phyloP scores from a whole-genome alignment of 2,888 invertebrate species.

The Clusia tigrina region DNA sequence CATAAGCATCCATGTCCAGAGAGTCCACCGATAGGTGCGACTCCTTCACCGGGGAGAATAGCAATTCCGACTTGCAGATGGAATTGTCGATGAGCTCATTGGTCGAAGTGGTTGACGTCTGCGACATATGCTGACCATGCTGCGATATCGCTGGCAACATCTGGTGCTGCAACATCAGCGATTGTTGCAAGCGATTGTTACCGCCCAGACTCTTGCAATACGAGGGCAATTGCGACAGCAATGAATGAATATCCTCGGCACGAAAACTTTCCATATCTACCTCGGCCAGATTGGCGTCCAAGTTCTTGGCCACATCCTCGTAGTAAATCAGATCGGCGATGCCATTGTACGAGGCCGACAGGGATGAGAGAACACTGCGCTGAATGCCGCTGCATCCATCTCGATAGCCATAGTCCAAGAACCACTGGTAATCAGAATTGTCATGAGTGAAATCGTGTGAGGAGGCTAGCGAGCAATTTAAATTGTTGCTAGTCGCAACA shows the following conservation, averaged over 20 bases:
- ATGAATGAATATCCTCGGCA: constrained; percentile 88
- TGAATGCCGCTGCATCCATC: constrained; percentile 74
- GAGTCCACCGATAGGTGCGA: constrained; percentile 86
- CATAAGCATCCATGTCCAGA: constrained; percentile 81
- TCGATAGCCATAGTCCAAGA: constrained; percentile 87
- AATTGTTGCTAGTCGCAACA: constrained; percentile 47
- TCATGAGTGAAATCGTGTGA: constrained; percentile 78
- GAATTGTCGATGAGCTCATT: constrained; percentile 83
- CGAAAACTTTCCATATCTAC: constrained; percentile 95
- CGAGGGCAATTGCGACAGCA: constrained; percentile 80
- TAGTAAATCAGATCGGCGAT: constrained; percentile 76
- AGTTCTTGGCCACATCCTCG: constrained; percentile 85
- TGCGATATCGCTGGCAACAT: constrained; percentile 31
- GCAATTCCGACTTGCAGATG: constrained; percentile 88
- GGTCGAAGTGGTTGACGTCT: constrained; percentile 57
- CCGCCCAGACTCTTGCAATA: constrained; percentile 71
- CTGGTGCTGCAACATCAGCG: constrained; percentile 44
- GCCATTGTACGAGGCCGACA: constrained; percentile 82
- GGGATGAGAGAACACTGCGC: constrained; percentile 82
- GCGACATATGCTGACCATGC: constrained; percentile 46
- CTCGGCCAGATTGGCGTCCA: constrained; percentile 92
- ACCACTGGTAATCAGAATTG: constrained; percentile 92
- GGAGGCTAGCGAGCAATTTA: constrained; percentile 64
- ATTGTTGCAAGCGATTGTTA: constrained; percentile 54
- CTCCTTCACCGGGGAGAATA: constrained; percentile 91